Base-by-base conservation (phyloP, 2,113 vertebrate genomes). In the Channa maculata region DNA sequence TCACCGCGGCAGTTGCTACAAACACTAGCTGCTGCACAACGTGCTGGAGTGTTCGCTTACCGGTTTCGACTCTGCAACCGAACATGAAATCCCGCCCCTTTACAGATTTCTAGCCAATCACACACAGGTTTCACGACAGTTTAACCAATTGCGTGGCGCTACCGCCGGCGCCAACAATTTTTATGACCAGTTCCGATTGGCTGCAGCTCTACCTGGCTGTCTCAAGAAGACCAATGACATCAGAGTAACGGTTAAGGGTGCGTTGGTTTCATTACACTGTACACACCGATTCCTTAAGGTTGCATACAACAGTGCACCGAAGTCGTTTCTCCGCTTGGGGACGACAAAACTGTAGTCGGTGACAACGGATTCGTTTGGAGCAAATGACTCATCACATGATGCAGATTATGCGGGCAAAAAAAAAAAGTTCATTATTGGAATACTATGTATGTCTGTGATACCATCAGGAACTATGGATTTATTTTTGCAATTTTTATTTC, bases 11-110 rank as follows among this genome's bases (percentile, higher is more conserved):
- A 14, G 59, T 34, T 33, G 77, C 61, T 66, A 43, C 44, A 66
- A 13, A 65, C 48, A 71, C 72, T 71, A 76, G 62, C 82, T 71
- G 85, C 81, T 86, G 75, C 77, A 83, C 87, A 92, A 91, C 91
- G 93, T 94, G 93, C 91, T 73, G 54, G 50, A 78, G 60, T 62
- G 38, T 74, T 81, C 43, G 59, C 65, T 69, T 81, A 77, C 93
- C 92, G 92, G 92, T 92, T 83, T 87, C 77, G 68, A 79, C 79
- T 50, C 68, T 43, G 54, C 82, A 80, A 86, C 75, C 82, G 2
- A 75, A 61, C 68, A 0, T 63, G 51, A 53, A 2, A 3, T 15
- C 51, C 81, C 88, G 71, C 88, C 83, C 58, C 62, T 3, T 5
- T 0, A 3, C 0, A 0, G 0, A 0, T 1, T 2, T 1, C 0